A percentile compares a stretch with the other conserved stretches of the same genome.
Evolutionary conservation across 2,888 invertebrate species (phyloP).

Genomic region (Marasmarcha lunaedactyla): DNA sequence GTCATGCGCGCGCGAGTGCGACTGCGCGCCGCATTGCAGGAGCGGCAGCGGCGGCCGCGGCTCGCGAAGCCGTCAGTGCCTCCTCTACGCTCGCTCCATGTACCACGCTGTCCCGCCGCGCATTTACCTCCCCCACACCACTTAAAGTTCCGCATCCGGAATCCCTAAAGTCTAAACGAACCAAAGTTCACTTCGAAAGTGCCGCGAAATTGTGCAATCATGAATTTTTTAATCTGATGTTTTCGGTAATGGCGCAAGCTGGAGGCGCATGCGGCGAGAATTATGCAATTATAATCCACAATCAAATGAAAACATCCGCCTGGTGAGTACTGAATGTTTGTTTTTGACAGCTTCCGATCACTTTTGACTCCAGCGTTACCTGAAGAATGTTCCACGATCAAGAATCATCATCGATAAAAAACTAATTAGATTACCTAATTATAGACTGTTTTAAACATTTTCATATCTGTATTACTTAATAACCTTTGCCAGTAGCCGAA

Average conservation of each 20-base stretch:
- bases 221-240: constrained; percentile 10
- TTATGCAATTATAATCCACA: constrained; percentile 42
- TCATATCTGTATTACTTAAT: too few species aligned
- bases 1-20: constrained; percentile 76
- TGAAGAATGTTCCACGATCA: too few species aligned
- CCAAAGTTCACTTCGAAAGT: not conserved
- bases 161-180: constrained; percentile 1
- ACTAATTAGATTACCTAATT: too few species aligned
- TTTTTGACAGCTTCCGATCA: too few species aligned
- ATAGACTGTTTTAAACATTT: too few species aligned
- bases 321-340: constrained; percentile 2
- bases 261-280: constrained; percentile 5
- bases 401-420: too few species aligned
- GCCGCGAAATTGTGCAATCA: not conserved
- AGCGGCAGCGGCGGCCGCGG: constrained; percentile 46
- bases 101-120: constrained; percentile 38
- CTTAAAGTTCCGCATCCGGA: constrained; percentile 20
- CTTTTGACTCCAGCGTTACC: too few species aligned
- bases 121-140: constrained; percentile 24
- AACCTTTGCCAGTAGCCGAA: constrained; percentile 2
- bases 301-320: constrained; percentile 25
- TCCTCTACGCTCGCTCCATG: constrained; percentile 45
- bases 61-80: constrained; percentile 54
- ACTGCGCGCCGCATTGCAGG: constrained; percentile 78
- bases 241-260: constrained; percentile 24